phyloP scores from a whole-genome alignment of 2,797 vertebrate species.

The Intellagama lesueurii region DNA sequence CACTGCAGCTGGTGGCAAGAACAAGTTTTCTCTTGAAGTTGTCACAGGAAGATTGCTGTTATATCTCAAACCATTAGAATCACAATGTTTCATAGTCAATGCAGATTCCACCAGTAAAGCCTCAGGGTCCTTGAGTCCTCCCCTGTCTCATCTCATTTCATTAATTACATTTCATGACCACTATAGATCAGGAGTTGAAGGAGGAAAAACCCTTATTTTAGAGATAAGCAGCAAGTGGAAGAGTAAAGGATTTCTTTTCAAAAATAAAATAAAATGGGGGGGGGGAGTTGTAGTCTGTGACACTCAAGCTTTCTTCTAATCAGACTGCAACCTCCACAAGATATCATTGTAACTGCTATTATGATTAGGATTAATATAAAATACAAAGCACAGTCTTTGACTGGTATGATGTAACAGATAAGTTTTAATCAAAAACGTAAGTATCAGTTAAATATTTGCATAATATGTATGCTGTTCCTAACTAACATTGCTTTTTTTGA shows the following conservation, averaged over 20 bases:
- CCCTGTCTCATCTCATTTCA: slow-evolving; percentile 77
- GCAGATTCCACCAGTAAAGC: slow-evolving; percentile 71
- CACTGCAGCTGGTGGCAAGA: slow-evolving; percentile 37
- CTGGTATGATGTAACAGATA: too few species aligned
- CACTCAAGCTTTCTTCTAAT: too few species aligned
- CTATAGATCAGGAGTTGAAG: slow-evolving; percentile 70
- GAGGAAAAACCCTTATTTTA: slow-evolving; percentile 70
- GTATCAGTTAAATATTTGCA: too few species aligned
- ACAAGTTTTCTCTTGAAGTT: slow-evolving; percentile 37
- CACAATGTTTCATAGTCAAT: slow-evolving; percentile 70
- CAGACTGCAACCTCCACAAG: too few species aligned
- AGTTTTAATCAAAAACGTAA: too few species aligned
- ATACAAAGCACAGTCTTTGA: too few species aligned
- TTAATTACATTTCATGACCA: slow-evolving; percentile 78
- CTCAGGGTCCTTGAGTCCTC: slow-evolving; percentile 56
- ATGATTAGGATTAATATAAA: too few species aligned
- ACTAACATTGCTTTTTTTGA: too few species aligned
- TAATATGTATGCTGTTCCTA: too few species aligned
- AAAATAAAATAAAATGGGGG: too few species aligned
- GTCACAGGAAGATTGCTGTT: slow-evolving; percentile 63
- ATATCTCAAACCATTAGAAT: slow-evolving; percentile 74
- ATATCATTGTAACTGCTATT: too few species aligned
- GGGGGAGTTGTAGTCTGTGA: too few species aligned
- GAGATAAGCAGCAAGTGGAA: slow-evolving; percentile 59
- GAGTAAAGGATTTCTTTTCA: slow-evolving; percentile 46